phyloP scores from a whole-genome alignment of 2,888 invertebrate genomes.

The Latrodectus hesperus region DNA sequence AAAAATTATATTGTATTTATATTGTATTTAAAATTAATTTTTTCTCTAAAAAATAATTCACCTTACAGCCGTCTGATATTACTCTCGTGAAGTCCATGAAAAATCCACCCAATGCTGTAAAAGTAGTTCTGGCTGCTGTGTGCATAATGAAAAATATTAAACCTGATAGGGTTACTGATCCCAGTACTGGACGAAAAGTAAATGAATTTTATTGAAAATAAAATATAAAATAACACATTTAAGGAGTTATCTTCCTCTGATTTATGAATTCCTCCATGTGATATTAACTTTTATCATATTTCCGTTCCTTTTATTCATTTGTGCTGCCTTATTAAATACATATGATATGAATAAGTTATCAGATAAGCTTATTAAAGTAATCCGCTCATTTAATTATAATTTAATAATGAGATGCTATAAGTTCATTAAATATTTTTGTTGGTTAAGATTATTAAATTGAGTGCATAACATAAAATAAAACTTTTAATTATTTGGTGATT shows the following conservation, averaged over 20 bases:
- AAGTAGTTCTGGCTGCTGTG: slow-evolving; percentile 92
- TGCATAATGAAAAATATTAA: slow-evolving; percentile 94
- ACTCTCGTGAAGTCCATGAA: slow-evolving; percentile 98
- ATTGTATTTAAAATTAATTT: too few relatives aligned
- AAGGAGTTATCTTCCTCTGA: not conserved
- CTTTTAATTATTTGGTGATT: too few relatives aligned
- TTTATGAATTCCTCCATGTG: too few relatives aligned
- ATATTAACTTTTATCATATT: not conserved
- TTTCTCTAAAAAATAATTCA: not conserved
- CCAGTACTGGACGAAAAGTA: slow-evolving; percentile 74
- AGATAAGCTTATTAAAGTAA: not conserved
- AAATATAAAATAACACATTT: not conserved
- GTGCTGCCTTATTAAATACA: not conserved
- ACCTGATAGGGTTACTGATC: slow-evolving; percentile 91
- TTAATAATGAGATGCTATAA: too few relatives aligned
- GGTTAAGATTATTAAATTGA: too few relatives aligned
- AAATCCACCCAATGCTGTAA: slow-evolving; percentile 94
- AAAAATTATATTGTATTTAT: too few relatives aligned
- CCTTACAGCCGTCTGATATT: slow-evolving; percentile 85
- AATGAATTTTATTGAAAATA: not conserved
- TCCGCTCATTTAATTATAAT: not conserved
- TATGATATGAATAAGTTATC: not conserved
- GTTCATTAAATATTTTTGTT: too few relatives aligned
- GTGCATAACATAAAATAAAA: too few relatives aligned
- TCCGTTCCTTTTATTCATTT: not conserved